Percentiles rank a stretch among this genome's conserved stretches.
These are phyloP conservation scores for Pseudorasbora parva DNA, from an alignment of 2,113 vertebrate genomes.

Conservation along the genomic window DNA sequence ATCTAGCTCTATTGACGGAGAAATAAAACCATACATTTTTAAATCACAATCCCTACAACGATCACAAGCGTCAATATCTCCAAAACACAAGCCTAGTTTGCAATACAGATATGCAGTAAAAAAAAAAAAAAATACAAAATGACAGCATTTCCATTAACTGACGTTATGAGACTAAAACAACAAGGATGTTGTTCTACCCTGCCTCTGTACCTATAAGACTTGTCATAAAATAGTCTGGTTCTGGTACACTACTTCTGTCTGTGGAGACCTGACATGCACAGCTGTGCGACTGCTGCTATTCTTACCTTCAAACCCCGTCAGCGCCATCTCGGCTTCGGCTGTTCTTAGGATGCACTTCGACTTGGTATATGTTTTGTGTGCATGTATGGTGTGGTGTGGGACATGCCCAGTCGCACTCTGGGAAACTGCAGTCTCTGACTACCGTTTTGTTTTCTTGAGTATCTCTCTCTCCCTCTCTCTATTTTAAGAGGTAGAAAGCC, in stretches of 20 bases:
- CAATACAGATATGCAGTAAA: no score
- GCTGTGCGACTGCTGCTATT: not conserved
- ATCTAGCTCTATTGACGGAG: constrained; percentile 44
- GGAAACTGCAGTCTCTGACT: constrained; percentile 6
- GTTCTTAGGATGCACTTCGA: not conserved
- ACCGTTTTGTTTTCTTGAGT: constrained; percentile 62
- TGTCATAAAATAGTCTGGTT: not conserved
- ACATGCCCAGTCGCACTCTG: constrained; percentile 49
- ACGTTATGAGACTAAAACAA: no score
- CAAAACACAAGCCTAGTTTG: not conserved
- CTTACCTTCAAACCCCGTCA: constrained; percentile 66
- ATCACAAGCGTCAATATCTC: not conserved
- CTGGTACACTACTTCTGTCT: not conserved
- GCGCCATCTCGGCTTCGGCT: constrained; percentile 51
- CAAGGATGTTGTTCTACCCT: not conserved
- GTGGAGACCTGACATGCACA: constrained; percentile 4
- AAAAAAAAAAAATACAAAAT: no score
- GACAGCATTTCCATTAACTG: no score
- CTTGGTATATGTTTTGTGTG: not conserved
- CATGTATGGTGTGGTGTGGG: constrained; percentile 19
- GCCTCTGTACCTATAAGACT: not conserved
- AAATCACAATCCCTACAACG: not conserved
- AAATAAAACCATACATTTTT: constrained; percentile 56
- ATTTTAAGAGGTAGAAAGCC: constrained; percentile 65
- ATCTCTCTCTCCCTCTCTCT: constrained; percentile 61